Base-by-base conservation (phyloP, 2,888 invertebrate species). In the Siphlonurus alternatus region DNA sequence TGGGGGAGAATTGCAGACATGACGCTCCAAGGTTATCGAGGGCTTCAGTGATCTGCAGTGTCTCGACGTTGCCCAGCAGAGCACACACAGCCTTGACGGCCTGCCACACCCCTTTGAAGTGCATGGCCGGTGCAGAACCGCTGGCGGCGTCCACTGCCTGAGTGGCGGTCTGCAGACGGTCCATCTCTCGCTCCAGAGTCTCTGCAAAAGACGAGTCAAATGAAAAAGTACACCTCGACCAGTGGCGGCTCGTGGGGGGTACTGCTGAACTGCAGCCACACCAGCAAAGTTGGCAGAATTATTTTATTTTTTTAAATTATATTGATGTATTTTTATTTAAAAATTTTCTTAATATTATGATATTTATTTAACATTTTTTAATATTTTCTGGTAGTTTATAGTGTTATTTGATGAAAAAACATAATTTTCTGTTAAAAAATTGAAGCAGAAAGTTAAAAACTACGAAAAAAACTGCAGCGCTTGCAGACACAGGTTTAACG, bases 11-110 rank as follows among this genome's bases (percentile, higher is more conserved):
- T 76, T 80, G 79, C 53, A 79, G 79, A 68, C 84, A 85, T 1
- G 83, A 81, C 66, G 80, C 80, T 1, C 81, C 78, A 68, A 83
- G 83, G 66, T 81, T 79, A 63, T 84, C 83, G 20, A 95, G 77
- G 23, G 90, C 86, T 69, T 88, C 85, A 5, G 88, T 87, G 22
- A 96, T 83, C 71, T 95, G 93, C 54, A 88, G 76, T 0, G 94
- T 95, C 76, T 96, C 94, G 0, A 96, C 85, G 63, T 87, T 88
- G 20, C 92, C 93, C 69, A 96, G 85, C 20, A 93, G 77, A 25
- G 93, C 88, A 72, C 94, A 93, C 53, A 97, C 87, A 0, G 93
- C 93, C 76, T 96, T 96, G 1, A 95, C 90, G 0, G 93, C 89
- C 74, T 97, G 95, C 59, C 88, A 83, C 60, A 94, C 88, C 2